These are phyloP conservation scores for Cetonia aurata DNA, from an alignment of 2,888 invertebrate genomes.

Conservation along the genomic window DNA sequence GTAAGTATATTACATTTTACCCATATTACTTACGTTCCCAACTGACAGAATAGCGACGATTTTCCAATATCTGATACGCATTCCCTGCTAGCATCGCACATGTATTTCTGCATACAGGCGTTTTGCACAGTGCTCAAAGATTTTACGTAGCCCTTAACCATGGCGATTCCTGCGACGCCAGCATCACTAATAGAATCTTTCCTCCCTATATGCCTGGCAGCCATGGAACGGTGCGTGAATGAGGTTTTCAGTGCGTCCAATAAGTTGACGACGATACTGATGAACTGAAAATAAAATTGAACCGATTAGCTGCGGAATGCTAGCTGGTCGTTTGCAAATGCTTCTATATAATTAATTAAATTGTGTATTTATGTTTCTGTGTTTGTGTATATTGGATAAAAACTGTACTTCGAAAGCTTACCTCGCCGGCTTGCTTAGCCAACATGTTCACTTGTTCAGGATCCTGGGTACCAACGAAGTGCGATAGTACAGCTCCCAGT, in stretches of 20 bases:
- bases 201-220: conserved; percentile 86
- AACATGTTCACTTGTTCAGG: conserved; percentile 92
- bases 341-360: neutral
- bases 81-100: conserved; percentile 91
- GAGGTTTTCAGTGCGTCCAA: conserved; percentile 93
- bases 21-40: conserved; percentile 84
- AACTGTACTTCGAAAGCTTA: conserved; percentile 70
- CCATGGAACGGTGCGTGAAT: conserved; percentile 89
- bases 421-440: conserved; percentile 96
- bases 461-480: conserved; percentile 91
- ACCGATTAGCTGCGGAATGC: neutral
- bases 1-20: neutral
- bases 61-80: conserved; percentile 85
- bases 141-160: conserved; percentile 90
- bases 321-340: neutral
- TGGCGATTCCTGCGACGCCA: conserved; percentile 86
- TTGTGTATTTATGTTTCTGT: neutral
- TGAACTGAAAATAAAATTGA: conserved; percentile 75
- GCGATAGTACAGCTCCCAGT: conserved; percentile 91
- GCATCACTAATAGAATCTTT: conserved; percentile 93
- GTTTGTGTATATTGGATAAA: conserved; percentile 15
- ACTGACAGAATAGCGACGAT: conserved; percentile 90
- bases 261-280: conserved; percentile 91
- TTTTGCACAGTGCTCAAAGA: conserved; percentile 79
- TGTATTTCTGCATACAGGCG: conserved; percentile 84